Base-by-base conservation (phyloP, 2,113 vertebrate species). In the Rafetus swinhoei region DNA sequence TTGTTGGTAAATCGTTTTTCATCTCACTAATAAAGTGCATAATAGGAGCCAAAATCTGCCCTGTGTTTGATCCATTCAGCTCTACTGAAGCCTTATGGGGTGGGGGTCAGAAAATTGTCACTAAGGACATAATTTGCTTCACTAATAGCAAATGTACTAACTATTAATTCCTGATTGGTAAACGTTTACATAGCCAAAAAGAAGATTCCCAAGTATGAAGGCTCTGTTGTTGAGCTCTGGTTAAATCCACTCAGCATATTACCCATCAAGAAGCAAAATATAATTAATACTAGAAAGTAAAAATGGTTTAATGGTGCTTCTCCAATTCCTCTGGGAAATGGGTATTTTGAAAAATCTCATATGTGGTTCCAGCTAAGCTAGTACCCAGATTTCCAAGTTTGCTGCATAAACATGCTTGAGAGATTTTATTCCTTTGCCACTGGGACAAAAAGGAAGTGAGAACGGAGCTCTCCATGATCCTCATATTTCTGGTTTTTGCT, bases 1-100 rank as follows among this genome's bases (percentile, higher is more conserved):
- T 96, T 19, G 97, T 99, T n/a, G 99, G 99, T 99, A 98, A 98
- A 69, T 6, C 60, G 24, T 29, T 18, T 57, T 69, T 62, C 24
- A 6, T 54, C 10, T 84, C 8, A 32, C 3, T 87, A 16, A 0
- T 10, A 25, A 80, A 35, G 24, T 81, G 10, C 3, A 10, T 55
- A 16, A 79, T 79, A 90, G 85, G 35, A 93, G 53, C 25, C 9
- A 19, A 1, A 9, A 56, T 86, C 45, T 56, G 39, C 86, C 79
- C 29, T 74, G 85, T 80, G 45, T 39, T 90, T 55, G 24, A 65
- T 22, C 16, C 87, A 39, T 39, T 35, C 53, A 79, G 0, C 29
- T 72, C 18, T 91, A n/a, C 60, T 82, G 87, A n/a, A 85, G 82
- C 54, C 53, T 5, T 72, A 10, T n/a, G 35, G 65, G 18, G 65